Percentiles rank a stretch among this genome's conserved stretches.
Conservation (phyloP, 2,113 vertebrate genomes). For the Symphodus melops region DNA sequence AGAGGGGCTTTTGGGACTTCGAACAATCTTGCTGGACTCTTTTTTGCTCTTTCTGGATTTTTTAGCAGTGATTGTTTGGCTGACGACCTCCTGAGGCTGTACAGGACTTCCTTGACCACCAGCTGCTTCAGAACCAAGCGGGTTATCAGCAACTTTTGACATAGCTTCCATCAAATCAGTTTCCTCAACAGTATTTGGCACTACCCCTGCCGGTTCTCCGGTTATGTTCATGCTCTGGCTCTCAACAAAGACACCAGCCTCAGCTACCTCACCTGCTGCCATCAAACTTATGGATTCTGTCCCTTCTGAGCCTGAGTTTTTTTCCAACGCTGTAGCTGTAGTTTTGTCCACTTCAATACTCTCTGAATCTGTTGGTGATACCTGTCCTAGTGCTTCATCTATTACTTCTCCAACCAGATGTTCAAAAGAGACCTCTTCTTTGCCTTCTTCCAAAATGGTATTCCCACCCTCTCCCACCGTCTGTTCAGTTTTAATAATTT, state of each 20-base stretch:
- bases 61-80: background rate
- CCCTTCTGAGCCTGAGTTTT: background rate
- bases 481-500: background rate
- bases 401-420: background rate
- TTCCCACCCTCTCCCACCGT: background rate
- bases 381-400: slow-evolving; percentile 1
- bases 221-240: background rate
- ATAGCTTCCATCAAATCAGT: background rate
- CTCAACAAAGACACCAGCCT: background rate
- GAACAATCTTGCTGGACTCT: slow-evolving; percentile 1
- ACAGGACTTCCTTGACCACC: background rate
- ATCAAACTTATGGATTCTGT: background rate
- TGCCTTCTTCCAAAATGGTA: background rate
- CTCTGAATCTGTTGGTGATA: background rate
- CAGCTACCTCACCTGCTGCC: background rate
- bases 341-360: background rate
- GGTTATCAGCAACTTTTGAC: background rate
- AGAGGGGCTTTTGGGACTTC: slow-evolving; percentile 22
- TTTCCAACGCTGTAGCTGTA: background rate
- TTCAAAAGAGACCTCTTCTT: background rate
- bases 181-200: background rate
- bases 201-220: background rate
- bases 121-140: background rate
- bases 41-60: slow-evolving; percentile 31
- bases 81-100: background rate